These are phyloP conservation scores for Phoeniculus purpureus DNA, from an alignment of 2,797 vertebrate genomes.

Conservation along the genomic window DNA sequence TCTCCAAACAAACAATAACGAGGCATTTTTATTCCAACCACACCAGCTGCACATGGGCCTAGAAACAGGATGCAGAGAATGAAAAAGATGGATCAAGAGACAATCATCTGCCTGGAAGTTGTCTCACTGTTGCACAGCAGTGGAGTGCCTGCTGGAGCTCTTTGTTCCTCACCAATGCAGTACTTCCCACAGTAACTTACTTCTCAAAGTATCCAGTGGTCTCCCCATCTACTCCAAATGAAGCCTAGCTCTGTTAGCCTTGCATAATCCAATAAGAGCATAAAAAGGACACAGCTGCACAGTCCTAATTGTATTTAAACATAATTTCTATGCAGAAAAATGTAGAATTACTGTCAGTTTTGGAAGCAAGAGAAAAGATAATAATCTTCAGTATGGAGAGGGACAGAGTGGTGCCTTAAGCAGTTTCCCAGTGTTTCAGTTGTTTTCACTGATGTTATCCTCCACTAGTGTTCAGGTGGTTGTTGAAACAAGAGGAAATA, in stretches of 20 bases:
- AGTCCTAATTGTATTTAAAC: neutral
- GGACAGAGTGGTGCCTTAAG: neutral
- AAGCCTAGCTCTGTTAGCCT: neutral
- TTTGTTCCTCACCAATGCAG: neutral
- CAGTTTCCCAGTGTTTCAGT: neutral
- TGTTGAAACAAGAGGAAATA: conserved; percentile 13
- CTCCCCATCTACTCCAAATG: neutral
- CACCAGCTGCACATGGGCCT: conserved; percentile 95
- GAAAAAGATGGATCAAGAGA: neutral
- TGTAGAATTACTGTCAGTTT: neutral
- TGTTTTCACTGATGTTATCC: neutral
- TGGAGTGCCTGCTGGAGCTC: neutral
- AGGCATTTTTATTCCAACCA: conserved; percentile 97
- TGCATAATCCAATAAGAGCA: neutral
- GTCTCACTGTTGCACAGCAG: neutral
- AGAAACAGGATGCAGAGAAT: neutral
- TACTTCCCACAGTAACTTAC: neutral
- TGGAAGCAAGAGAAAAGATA: neutral
- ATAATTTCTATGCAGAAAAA: neutral
- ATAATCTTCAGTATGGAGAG: neutral
- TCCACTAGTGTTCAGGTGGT: neutral
- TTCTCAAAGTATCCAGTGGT: neutral
- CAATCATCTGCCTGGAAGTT: neutral
- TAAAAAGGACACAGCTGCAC: neutral
- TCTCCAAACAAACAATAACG: conserved; percentile 96